Percentiles rank a stretch among this genome's conserved stretches.
Evolutionary conservation across 1,140 invertebrate genomes (phyloP).

Genomic region (Bombus polaris): DNA sequence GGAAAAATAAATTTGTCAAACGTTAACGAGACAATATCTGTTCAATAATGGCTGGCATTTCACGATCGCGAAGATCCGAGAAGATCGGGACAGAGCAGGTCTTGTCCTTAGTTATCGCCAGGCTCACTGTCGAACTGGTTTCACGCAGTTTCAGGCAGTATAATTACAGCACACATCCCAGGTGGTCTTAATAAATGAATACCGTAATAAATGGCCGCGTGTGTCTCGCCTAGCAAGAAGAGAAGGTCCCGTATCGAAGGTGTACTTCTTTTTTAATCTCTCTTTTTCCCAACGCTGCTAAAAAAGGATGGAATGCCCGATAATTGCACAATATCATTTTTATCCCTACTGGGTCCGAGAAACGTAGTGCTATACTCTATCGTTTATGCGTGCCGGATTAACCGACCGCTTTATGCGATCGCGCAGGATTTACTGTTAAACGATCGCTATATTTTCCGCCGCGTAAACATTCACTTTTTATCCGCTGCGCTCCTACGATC

Average conservation of each 20-base stretch:
- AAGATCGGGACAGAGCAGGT: neutral
- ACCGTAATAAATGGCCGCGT: slow-evolving; percentile 35
- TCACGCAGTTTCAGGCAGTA: slow-evolving; percentile 23
- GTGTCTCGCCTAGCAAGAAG: slow-evolving; percentile 4
- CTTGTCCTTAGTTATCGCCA: slow-evolving; percentile 21
- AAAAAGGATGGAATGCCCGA: neutral
- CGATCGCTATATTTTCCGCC: slow-evolving; percentile 7
- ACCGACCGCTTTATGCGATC: slow-evolving; percentile 9
- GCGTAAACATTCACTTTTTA: slow-evolving; percentile 9
- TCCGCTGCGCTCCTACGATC: neutral
- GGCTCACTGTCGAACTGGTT: slow-evolving; percentile 53
- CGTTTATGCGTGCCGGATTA: slow-evolving; percentile 13
- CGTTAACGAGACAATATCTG: neutral
- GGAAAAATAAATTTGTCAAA: neutral
- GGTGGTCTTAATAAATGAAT: slow-evolving; percentile 57
- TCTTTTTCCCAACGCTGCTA: too few species aligned
- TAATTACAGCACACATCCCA: slow-evolving; percentile 47
- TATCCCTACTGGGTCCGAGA: neutral
- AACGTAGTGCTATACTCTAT: neutral
- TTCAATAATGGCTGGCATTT: neutral
- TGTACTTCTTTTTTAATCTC: neutral
- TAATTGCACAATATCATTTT: slow-evolving; percentile 47
- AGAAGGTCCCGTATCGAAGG: neutral
- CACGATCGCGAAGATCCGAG: neutral
- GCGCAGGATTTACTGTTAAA: slow-evolving; percentile 26